Conservation (phyloP, 1,140 invertebrate genomes). For the Parasteatoda tepidariorum region DNA sequence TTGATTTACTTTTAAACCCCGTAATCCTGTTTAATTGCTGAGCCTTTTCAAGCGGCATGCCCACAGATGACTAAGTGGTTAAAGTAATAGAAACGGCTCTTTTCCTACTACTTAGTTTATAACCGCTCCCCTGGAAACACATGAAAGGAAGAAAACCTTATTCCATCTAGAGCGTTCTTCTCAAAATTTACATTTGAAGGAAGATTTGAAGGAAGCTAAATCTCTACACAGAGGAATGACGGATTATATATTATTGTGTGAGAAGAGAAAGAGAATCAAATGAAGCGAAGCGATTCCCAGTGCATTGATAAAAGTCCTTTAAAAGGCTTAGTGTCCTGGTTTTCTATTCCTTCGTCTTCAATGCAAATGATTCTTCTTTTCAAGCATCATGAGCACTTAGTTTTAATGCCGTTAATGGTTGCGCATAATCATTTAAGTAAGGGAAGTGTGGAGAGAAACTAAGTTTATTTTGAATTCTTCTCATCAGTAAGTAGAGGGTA, state of each 20-base stretch:
- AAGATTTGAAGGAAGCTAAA: conserved; percentile 12
- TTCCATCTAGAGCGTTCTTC: not conserved
- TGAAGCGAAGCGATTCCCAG: conserved; percentile 3
- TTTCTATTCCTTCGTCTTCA: not conserved
- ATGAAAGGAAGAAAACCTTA: not conserved
- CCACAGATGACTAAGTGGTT: no score
- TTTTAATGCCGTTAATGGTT: conserved; percentile 24
- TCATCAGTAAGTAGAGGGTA: not conserved
- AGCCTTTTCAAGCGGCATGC: no score
- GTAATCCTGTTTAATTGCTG: no score
- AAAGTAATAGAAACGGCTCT: no score
- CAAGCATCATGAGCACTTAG: conserved; percentile 1
- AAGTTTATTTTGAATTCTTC: conserved; percentile 7
- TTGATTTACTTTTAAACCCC: not conserved
- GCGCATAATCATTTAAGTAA: conserved; percentile 17
- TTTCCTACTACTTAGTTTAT: not conserved
- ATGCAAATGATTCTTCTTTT: conserved; percentile 23
- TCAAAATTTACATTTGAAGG: conserved; percentile 26
- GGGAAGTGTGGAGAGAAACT: not conserved
- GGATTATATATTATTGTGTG: conserved; percentile 31
- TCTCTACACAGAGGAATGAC: not conserved
- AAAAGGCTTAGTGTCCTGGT: conserved; percentile 12
- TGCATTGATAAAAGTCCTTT: conserved; percentile 32
- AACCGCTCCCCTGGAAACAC: not conserved
- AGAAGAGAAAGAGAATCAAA: not conserved